phyloP scores from a whole-genome alignment of 1,140 invertebrate species.

The Globodera rostochiensis region DNA sequence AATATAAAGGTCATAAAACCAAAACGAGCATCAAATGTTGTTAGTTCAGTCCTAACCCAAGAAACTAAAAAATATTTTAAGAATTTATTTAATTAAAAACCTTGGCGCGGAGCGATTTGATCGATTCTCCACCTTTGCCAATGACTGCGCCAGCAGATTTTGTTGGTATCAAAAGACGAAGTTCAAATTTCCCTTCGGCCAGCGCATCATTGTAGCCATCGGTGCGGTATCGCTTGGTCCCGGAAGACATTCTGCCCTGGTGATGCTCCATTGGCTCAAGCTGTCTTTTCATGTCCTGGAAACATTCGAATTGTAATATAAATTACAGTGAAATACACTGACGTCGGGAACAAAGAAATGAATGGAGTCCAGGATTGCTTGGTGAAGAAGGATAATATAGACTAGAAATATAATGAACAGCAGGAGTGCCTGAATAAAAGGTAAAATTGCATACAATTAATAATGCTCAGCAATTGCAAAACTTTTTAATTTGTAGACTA shows the following conservation, averaged over 20 bases:
- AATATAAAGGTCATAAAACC: background rate
- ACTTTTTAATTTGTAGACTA: too few species aligned
- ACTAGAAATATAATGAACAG: background rate
- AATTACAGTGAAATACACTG: background rate
- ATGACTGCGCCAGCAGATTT: conserved; percentile 87
- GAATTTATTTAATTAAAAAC: conserved; percentile 39
- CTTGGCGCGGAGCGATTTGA: conserved; percentile 73
- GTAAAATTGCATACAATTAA: background rate
- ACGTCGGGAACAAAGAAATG: conserved; percentile 16
- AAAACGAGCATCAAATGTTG: background rate
- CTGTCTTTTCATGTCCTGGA: conserved; percentile 32
- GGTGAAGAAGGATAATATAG: background rate
- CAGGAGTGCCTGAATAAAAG: too few species aligned
- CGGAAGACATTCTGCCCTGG: conserved; percentile 23
- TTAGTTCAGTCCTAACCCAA: background rate
- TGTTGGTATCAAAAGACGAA: conserved; percentile 60
- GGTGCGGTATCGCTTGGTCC: conserved; percentile 29
- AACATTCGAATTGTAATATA: background rate
- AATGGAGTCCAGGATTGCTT: conserved; percentile 18
- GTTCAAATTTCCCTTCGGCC: conserved; percentile 61
- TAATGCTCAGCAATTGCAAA: too few species aligned
- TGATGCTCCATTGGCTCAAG: conserved; percentile 16
- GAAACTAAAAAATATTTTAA: conserved; percentile 24
- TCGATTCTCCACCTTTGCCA: conserved; percentile 90
- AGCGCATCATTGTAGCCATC: conserved; percentile 47